Percentiles rank a stretch among this genome's conserved stretches.
phyloP scores from a whole-genome alignment of 1,140 invertebrate species.

The Camponotus pennsylvanicus region DNA sequence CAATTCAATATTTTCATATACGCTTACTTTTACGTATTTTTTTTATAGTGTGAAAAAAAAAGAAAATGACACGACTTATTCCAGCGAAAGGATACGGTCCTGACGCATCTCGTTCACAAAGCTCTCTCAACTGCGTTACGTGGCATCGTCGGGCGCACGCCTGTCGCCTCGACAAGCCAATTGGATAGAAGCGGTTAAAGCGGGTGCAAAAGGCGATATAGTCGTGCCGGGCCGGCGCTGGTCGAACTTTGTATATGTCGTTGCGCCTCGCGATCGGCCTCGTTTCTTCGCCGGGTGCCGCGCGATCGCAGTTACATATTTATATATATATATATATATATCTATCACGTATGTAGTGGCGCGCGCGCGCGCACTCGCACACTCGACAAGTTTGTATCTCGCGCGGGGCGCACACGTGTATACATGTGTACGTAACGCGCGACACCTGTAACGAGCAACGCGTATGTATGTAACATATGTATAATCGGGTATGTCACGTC shows the following conservation, averaged over 20 bases:
- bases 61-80: background rate
- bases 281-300: slow-evolving; percentile 28
- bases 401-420: slow-evolving; percentile 3
- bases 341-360: background rate
- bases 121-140: slow-evolving; percentile 48
- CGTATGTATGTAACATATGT: background rate
- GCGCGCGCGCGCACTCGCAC: background rate
- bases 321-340: background rate
- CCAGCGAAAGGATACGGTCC: slow-evolving; percentile 13
- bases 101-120: slow-evolving; percentile 51
- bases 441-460: background rate
- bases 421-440: background rate
- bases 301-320: slow-evolving; percentile 14
- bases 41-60: background rate
- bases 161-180: slow-evolving; percentile 49
- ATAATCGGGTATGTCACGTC: background rate
- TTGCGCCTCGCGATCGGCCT: slow-evolving; percentile 22
- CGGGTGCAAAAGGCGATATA: slow-evolving; percentile 5
- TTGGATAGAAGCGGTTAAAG: slow-evolving; percentile 55
- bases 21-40: too few relatives aligned
- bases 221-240: background rate
- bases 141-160: slow-evolving; percentile 26
- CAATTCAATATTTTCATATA: background rate
- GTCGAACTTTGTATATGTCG: background rate
- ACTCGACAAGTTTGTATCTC: background rate